A percentile compares a stretch with the other conserved stretches of the same genome.
phyloP scores from a whole-genome alignment of 2,797 vertebrate species.

The Epinephelus coioides region DNA sequence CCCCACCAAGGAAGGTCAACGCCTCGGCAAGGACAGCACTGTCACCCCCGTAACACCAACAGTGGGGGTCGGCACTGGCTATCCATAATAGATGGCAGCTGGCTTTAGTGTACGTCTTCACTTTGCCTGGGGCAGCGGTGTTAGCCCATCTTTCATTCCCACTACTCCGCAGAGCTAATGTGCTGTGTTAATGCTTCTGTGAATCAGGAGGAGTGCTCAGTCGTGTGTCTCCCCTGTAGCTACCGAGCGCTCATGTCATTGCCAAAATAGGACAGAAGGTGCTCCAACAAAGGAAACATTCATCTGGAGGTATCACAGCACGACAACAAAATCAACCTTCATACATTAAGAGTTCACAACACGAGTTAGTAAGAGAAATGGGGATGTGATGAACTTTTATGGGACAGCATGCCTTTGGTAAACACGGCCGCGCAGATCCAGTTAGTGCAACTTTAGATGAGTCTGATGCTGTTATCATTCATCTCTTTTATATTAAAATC shows the following conservation, averaged over 20 bases:
- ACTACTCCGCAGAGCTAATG: conserved; percentile 80
- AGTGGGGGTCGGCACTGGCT: conserved; percentile 78
- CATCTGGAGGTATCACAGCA: conserved; percentile 75
- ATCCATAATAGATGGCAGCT: conserved; percentile 87
- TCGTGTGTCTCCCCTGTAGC: conserved; percentile 77
- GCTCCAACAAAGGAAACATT: conserved; percentile 78
- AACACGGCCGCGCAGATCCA: background rate
- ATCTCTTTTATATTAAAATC: background rate
- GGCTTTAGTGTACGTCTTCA: conserved; percentile 84
- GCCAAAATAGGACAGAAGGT: conserved; percentile 84
- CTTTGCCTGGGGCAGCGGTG: conserved; percentile 82
- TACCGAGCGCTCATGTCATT: conserved; percentile 73
- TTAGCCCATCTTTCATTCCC: conserved; percentile 84
- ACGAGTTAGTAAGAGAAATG: conserved; percentile 49
- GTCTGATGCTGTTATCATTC: background rate
- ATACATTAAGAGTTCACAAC: conserved; percentile 59
- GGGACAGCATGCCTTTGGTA: conserved; percentile 57
- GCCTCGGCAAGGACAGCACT: conserved; percentile 83
- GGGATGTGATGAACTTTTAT: conserved; percentile 47
- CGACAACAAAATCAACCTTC: conserved; percentile 65
- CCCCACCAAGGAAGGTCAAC: conserved; percentile 82
- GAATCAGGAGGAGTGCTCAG: conserved; percentile 80
- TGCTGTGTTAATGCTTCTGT: conserved; percentile 84
- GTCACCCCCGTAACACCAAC: conserved; percentile 81
- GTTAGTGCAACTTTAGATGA: conserved; percentile 16